Evolutionary conservation across 2,113 vertebrate genomes (phyloP).

Genomic region (Nannobrachium achirus): DNA sequence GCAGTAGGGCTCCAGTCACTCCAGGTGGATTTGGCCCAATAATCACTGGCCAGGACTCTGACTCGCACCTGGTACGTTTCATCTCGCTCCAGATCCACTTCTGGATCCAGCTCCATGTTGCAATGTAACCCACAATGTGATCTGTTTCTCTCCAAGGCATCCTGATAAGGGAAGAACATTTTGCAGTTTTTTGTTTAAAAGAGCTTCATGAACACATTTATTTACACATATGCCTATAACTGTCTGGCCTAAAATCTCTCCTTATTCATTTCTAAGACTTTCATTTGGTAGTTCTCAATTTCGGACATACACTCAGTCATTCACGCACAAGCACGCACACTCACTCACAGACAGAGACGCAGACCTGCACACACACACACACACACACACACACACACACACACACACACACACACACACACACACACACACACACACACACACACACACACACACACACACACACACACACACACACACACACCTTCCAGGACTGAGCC

Average conservation of each 20-base stretch:
- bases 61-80: conserved; percentile 38
- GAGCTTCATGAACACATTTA: no score
- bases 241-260: neutral
- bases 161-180: conserved; percentile 20
- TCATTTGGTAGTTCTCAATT: no score
- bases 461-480: conserved; percentile 11
- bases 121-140: fast-evolving
- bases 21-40: fast-evolving
- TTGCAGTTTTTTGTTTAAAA: no score
- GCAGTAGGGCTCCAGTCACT: conserved; percentile 67
- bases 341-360: no score
- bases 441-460: conserved; percentile 2
- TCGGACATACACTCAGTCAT: no score
- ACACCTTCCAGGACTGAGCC: conserved; percentile 52
- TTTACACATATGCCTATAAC: no score
- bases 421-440: neutral
- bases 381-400: no score
- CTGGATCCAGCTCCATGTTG: neutral
- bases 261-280: no score
- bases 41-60: fast-evolving
- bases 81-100: neutral
- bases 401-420: neutral
- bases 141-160: neutral
- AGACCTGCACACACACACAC: no score
- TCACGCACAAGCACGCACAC: no score